Conservation (phyloP, 2,888 invertebrate species). For the Didymodactylos carnosus region DNA sequence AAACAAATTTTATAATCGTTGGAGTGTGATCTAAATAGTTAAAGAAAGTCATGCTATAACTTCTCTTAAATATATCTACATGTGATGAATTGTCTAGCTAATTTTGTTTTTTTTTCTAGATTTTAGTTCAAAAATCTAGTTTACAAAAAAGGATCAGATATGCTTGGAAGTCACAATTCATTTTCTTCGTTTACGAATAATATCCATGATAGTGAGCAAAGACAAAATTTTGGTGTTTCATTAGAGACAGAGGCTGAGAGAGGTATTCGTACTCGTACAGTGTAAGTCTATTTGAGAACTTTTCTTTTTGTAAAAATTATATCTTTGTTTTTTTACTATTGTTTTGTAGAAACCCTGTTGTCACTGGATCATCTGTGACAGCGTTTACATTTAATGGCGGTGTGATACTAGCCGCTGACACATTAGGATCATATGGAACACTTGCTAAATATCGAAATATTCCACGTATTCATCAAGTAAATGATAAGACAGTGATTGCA, state of each 20-base stretch:
- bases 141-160: not conserved
- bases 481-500: slow-evolving; percentile 66
- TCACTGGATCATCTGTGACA: slow-evolving; percentile 74
- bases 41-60: too few relatives aligned
- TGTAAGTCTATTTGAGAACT: not conserved
- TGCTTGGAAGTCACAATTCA: not conserved
- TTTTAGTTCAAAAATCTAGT: not conserved
- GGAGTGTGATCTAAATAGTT: too few relatives aligned
- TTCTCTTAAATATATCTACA: too few relatives aligned
- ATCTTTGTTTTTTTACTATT: not conserved
- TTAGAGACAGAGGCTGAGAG: not conserved
- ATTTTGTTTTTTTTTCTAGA: not conserved
- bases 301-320: not conserved
- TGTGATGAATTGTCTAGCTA: too few relatives aligned
- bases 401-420: slow-evolving; percentile 73
- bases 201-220: not conserved
- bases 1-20: too few relatives aligned
- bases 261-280: not conserved
- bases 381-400: slow-evolving; percentile 69
- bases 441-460: slow-evolving; percentile 61
- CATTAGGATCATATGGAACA: slow-evolving; percentile 76
- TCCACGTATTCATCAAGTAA: slow-evolving; percentile 59
- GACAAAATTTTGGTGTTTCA: not conserved
- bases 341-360: slow-evolving; percentile 45
- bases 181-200: not conserved